phyloP scores from a whole-genome alignment of 2,113 vertebrate genomes.

The zebrafish (Danio rerio) region DNA sequence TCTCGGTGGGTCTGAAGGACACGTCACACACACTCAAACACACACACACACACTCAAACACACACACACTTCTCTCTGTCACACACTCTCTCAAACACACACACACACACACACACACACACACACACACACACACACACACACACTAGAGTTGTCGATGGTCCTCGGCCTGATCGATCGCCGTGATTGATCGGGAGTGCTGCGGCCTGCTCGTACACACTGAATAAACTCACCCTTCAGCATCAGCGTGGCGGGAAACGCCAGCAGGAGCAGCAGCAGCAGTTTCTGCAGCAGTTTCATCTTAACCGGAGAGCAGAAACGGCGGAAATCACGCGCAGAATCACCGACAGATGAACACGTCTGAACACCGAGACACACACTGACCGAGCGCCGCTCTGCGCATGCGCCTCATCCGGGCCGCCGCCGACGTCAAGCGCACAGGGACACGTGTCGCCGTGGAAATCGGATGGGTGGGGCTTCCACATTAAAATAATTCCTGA shows the following conservation, averaged over 20 bases:
- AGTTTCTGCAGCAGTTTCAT: constrained; percentile 20
- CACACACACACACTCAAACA: background rate
- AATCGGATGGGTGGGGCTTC: background rate
- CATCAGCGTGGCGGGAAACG: constrained; percentile 13
- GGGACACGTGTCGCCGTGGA: constrained; percentile 16
- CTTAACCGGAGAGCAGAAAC: background rate
- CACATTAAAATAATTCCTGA: too few species aligned
- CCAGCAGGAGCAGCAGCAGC: constrained; percentile 12
- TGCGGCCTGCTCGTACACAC: background rate
- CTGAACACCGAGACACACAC: background rate
- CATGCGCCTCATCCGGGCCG: constrained; percentile 16
- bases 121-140: background rate
- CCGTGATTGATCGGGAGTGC: too few species aligned
- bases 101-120: background rate
- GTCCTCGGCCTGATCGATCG: background rate
- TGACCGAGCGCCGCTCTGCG: background rate
- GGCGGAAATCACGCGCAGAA: background rate
- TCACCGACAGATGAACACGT: background rate
- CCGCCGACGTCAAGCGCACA: constrained; percentile 2
- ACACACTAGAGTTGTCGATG: background rate
- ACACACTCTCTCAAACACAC: background rate
- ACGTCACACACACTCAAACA: constrained; percentile 6
- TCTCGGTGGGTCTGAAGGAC: background rate
- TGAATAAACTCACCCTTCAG: constrained; percentile 19
- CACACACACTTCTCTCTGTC: background rate